Evolutionary conservation across 1,140 invertebrate species (phyloP).

Genomic region (Macrobrachium rosenbergii): DNA sequence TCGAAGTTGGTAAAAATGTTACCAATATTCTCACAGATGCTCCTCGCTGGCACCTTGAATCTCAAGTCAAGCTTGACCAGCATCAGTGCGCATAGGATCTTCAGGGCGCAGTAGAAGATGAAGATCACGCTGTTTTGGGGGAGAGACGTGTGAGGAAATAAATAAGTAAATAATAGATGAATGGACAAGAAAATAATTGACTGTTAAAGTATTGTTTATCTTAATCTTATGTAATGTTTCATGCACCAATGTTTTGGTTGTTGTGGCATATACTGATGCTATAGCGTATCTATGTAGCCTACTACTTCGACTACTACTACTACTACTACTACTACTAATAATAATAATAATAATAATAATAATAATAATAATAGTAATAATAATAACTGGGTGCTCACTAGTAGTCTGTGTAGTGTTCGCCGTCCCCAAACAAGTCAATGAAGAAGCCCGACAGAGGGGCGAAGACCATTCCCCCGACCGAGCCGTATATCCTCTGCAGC

Average conservation of each 20-base stretch:
- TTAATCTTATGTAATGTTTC: too few species aligned
- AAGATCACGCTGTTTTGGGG: slow-evolving; percentile 49
- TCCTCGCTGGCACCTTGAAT: slow-evolving; percentile 50
- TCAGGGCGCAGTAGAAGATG: slow-evolving; percentile 50
- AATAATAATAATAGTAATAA: too few species aligned
- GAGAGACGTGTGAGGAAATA: not conserved
- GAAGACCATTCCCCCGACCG: slow-evolving; percentile 63
- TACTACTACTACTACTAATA: too few species aligned
- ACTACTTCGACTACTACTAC: too few species aligned
- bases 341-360: too few species aligned
- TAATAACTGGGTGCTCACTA: slow-evolving; percentile 45
- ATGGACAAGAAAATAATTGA: not conserved
- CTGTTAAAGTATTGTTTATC: too few species aligned
- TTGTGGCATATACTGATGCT: too few species aligned
- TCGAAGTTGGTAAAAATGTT: slow-evolving; percentile 43
- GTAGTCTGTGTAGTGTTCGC: slow-evolving; percentile 52
- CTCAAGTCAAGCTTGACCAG: slow-evolving; percentile 53
- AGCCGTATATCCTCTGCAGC: slow-evolving; percentile 63
- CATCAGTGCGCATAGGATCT: slow-evolving; percentile 56
- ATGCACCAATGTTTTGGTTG: too few species aligned
- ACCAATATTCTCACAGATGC: slow-evolving; percentile 44
- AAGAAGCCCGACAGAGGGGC: slow-evolving; percentile 60
- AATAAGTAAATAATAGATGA: not conserved
- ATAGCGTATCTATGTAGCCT: too few species aligned
- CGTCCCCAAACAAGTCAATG: slow-evolving; percentile 60